These are phyloP conservation scores for Sycophila sp. DNA, from an alignment of 1,140 invertebrate genomes.

Conservation along the genomic window DNA sequence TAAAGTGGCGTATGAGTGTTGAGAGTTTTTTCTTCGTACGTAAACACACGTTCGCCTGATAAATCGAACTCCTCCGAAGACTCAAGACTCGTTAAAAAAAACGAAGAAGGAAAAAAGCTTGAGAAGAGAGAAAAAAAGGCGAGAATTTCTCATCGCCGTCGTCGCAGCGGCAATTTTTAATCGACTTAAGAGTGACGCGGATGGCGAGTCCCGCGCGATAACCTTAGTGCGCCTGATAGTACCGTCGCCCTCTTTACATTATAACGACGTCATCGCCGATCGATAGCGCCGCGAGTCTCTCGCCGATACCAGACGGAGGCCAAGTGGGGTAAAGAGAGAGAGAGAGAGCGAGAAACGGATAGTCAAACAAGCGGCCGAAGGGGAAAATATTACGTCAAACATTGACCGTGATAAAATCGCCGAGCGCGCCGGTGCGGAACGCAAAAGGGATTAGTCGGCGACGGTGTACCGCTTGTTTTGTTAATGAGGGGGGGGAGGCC, in stretches of 20 bases:
- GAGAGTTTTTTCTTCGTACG: too few species aligned
- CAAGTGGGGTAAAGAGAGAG: not conserved
- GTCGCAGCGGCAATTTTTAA: constrained; percentile 16
- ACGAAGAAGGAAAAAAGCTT: not conserved
- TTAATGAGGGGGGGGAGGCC: too few species aligned
- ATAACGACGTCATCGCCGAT: constrained; percentile 32
- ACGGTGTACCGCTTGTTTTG: constrained; percentile 4
- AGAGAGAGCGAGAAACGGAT: constrained; percentile 19
- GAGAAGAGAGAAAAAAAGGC: not conserved
- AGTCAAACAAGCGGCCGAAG: constrained; percentile 7
- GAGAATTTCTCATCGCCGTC: not conserved
- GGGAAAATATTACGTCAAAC: constrained; percentile 30
- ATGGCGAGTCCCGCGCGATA: constrained; percentile 17
- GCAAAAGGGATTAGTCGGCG: constrained; percentile 11
- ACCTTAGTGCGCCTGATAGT: constrained; percentile 34
- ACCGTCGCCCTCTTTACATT: constrained; percentile 32
- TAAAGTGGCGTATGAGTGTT: too few species aligned
- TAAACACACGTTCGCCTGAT: too few species aligned
- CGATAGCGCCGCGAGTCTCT: constrained; percentile 39
- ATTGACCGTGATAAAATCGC: constrained; percentile 35
- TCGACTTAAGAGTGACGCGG: constrained; percentile 19
- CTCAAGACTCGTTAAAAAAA: too few species aligned
- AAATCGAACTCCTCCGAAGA: too few species aligned
- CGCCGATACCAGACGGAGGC: not conserved
- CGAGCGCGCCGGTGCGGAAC: not conserved